Percentiles rank a stretch among this genome's conserved stretches.
Conservation (phyloP, 2,797 vertebrate species). For the Sphaeramia orbicularis region DNA sequence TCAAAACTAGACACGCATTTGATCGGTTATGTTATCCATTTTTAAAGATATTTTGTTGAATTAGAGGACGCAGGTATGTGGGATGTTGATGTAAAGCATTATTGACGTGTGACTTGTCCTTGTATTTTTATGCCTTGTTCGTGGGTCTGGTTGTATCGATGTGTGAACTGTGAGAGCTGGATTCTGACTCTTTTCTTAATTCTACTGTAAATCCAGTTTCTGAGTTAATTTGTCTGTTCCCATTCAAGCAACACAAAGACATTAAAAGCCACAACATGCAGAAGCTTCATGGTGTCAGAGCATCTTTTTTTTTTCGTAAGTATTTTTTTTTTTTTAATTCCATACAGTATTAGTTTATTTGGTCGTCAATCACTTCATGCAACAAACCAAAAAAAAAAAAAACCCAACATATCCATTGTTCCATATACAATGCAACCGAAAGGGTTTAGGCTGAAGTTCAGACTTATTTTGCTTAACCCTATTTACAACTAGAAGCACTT, state of each 20-base stretch:
- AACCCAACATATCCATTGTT: no score
- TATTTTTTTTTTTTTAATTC: no score
- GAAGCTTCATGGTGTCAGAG: neutral
- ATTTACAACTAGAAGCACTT: no score
- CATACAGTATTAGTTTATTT: no score
- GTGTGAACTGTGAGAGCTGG: conserved; percentile 66
- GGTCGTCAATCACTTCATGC: no score
- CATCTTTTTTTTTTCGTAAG: no score
- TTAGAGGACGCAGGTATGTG: conserved; percentile 14
- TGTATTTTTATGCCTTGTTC: conserved; percentile 51
- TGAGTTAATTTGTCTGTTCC: neutral
- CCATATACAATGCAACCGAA: no score
- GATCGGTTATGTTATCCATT: conserved; percentile 21
- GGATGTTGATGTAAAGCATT: conserved; percentile 32
- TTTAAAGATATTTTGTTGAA: conserved; percentile 17
- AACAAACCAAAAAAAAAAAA: no score
- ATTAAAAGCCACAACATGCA: neutral
- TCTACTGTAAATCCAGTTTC: neutral
- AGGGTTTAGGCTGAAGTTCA: no score
- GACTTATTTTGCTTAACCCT: no score
- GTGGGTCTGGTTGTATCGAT: conserved; percentile 44
- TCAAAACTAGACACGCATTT: conserved; percentile 18
- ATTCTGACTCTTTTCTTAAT: conserved; percentile 40
- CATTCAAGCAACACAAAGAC: neutral
- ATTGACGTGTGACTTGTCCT: conserved; percentile 33